Evolutionary conservation across 2,888 invertebrate genomes (phyloP).

Genomic region (Pammene fasciana): DNA sequence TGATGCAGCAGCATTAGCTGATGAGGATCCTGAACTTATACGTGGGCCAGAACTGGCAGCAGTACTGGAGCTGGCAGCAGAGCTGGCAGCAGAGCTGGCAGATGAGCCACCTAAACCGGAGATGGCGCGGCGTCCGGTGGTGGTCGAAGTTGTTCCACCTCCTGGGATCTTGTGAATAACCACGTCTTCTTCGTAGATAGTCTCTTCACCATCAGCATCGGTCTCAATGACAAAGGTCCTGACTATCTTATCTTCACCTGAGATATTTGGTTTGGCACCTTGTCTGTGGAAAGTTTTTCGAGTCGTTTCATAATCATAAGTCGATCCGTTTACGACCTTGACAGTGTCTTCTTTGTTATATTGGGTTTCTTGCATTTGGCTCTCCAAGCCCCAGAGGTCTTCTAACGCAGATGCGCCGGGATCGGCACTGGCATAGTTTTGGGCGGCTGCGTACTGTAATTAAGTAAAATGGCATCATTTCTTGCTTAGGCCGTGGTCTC

Average conservation of each 20-base stretch:
- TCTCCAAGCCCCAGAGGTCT: constrained; percentile 40
- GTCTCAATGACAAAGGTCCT: constrained; percentile 53
- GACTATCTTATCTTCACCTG: constrained; percentile 51
- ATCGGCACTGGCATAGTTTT: constrained; percentile 43
- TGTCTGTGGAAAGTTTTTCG: constrained; percentile 51
- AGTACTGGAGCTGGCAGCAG: neutral
- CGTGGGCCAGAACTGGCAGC: constrained; percentile 9
- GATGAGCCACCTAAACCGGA: constrained; percentile 28
- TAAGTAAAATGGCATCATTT: neutral
- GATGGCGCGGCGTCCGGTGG: constrained; percentile 24
- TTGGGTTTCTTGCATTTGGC: constrained; percentile 48
- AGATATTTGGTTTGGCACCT: constrained; percentile 43
- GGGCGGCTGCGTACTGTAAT: constrained; percentile 60
- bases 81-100: neutral
- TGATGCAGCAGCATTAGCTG: constrained; percentile 26
- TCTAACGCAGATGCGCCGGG: constrained; percentile 33
- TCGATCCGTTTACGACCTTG: constrained; percentile 49
- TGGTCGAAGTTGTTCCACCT: neutral
- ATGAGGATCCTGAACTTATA: constrained; percentile 17
- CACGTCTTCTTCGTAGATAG: constrained; percentile 62
- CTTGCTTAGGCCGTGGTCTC: too few species aligned
- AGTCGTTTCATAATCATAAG: constrained; percentile 50
- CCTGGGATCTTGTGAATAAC: constrained; percentile 53
- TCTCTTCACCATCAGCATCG: constrained; percentile 58
- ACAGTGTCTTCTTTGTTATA: constrained; percentile 51